phyloP scores from a whole-genome alignment of 2,113 vertebrate genomes.

The Tautogolabrus adspersus region DNA sequence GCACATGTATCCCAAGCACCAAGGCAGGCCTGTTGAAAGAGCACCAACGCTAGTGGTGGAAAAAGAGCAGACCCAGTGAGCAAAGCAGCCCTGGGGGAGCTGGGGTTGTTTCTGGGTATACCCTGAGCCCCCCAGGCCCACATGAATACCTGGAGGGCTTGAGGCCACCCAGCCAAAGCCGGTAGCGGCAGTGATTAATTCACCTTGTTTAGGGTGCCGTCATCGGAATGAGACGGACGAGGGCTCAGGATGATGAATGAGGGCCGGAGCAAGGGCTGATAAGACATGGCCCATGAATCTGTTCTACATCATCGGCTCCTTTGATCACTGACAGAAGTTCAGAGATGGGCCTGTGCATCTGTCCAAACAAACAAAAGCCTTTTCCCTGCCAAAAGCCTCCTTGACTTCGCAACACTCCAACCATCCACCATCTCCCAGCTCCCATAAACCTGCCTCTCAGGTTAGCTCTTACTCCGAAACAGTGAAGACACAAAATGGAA shows the following conservation, averaged over 20 bases:
- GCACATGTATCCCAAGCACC: too few species aligned
- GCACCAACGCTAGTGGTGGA: slow-evolving; percentile 20
- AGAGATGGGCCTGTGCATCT: slow-evolving; percentile 92
- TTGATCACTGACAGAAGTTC: slow-evolving; percentile 95
- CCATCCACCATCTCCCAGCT: slow-evolving; percentile 21
- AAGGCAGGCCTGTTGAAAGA: slow-evolving; percentile 47
- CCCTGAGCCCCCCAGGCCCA: slow-evolving; percentile 61
- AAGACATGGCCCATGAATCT: slow-evolving; percentile 97
- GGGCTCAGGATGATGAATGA: slow-evolving; percentile 91
- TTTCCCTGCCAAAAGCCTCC: slow-evolving; percentile 66
- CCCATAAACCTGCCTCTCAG: slow-evolving; percentile 58
- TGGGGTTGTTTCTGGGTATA: slow-evolving; percentile 14
- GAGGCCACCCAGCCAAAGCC: slow-evolving; percentile 92
- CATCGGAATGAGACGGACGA: slow-evolving; percentile 89
- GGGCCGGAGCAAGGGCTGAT: slow-evolving; percentile 88
- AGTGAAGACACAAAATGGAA: slow-evolving; percentile 55
- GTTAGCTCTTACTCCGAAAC: slow-evolving; percentile 68
- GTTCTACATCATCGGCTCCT: slow-evolving; percentile 95
- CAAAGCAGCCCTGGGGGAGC: slow-evolving; percentile 46
- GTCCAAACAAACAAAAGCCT: slow-evolving; percentile 92
- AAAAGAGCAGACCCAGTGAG: slow-evolving; percentile 26
- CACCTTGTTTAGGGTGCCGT: slow-evolving; percentile 92
- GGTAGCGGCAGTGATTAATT: slow-evolving; percentile 92
- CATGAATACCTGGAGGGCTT: slow-evolving; percentile 88
- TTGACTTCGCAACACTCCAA: slow-evolving; percentile 30